Evolutionary conservation across 2,888 invertebrate species (phyloP), one percentile per base, ranked within the genome.

Genomic region (Epinotia nisella): DNA sequence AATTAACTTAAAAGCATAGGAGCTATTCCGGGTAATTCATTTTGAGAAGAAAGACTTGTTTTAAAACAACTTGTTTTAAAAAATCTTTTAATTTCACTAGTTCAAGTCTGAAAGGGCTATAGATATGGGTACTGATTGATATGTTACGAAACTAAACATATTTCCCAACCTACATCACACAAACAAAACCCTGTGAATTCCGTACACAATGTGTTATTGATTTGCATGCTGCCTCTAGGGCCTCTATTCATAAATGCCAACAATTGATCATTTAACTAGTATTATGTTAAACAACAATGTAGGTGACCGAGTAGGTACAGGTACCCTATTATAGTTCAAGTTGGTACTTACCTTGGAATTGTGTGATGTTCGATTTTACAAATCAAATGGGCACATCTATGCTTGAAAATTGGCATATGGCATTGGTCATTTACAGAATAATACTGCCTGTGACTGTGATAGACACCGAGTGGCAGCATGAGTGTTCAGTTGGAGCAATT

Each of bases 211-310:
- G 19, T 49, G n/a, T 61, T 64, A 70, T 71, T 71, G 65, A 71
- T 71, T 71, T 65, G 65, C 64, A 71, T 71, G 62, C 64, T 62
- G 70, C 74, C 70, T 74, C 66, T 7, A 64, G 60, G 71, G 58
- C 65, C 65, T 56, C 74, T 70, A 71, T 74, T 75, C 69, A 68
- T 61, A 70, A 70, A 69, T 65, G 35, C 49, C 49, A 51, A 45
- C 71, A 71, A 71, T 71, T 71, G 71, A 66, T 65, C 39, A 66
- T 64, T 70, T 55, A 64, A 17, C 49, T 62, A 55, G n/a, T 58
- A 58, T n/a, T 56, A 35, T 13, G 58, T 39, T 68, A 68, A 49
- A 62, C 62, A 41, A 56, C 45, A 64, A 56, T 64, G 21, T 45
- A 64, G 21, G 61, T 64, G 51, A 35, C 65, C 19, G 10, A 39